Base-by-base conservation (phyloP, 2,888 invertebrate genomes). In the Pasiphila rectangulata region DNA sequence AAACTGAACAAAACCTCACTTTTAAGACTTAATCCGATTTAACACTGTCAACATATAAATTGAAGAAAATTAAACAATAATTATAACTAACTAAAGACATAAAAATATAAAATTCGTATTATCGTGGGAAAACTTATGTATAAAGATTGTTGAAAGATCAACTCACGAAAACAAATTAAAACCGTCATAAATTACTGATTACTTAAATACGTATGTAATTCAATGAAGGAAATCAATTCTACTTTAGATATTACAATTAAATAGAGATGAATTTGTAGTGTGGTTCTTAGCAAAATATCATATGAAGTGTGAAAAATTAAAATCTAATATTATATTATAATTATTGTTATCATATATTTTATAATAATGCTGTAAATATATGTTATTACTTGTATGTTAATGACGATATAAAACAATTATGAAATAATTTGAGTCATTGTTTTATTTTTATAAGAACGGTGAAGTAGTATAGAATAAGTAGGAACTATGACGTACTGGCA, bases 251-350 rank as follows among this genome's bases (percentile, higher is more conserved):
- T 10, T 25, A 12, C 12, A 25, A 25, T 25, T 38, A 7, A 20
- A 21, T 13, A 21, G 7, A 3, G 30, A 19, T 19, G 3, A 2
- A 16, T 34, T 19, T 37, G 15, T n/a, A 35, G 36, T 40, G 57
- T 58, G 66, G 66, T 67, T 69, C 70, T 64, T 62, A 51, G 57
- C 59, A 53, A n/a, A 5, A 57, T 55, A 46, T 54, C 57, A 47
- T 61, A 48, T 53, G 45, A 59, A 57, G 57, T 56, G 50, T 57
- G 56, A 43, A 56, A 44, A 46, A 44, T 44, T 52, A 34, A 29
- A 37, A 49, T 56, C 44, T 37, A 58, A 53, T 59, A 53, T 59
- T 30, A 17, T 12, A 16, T 36, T 6, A 27, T 39, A 15, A 38
- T 35, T 25, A 42, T 54, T 52, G 46, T 54, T 53, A 52, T 19